Conservation (phyloP, 2,113 vertebrate genomes). For the Xenopus borealis region DNA sequence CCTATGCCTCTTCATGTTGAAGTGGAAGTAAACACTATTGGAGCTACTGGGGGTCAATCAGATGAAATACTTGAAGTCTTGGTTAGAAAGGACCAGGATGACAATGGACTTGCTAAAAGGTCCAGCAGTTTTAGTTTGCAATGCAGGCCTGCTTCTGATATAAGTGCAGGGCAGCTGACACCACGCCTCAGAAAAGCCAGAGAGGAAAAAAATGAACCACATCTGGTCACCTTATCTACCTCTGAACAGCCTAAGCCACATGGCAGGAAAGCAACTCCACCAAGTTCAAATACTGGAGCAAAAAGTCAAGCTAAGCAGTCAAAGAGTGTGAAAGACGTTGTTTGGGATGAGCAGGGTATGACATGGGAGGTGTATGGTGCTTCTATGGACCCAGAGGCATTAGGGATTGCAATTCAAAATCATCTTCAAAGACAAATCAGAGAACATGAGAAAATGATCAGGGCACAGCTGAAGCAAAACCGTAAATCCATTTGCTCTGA, state of each 20-base stretch:
- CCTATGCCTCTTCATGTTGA: constrained; percentile 45
- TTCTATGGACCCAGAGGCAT: constrained; percentile 87
- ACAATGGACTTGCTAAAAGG: constrained; percentile 1
- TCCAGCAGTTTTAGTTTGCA: constrained; percentile 49
- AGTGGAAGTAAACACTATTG: constrained; percentile 25
- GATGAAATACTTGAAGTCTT: neutral
- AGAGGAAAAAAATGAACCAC: constrained; percentile 50
- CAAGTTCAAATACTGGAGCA: constrained; percentile 51
- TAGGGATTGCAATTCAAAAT: constrained; percentile 96
- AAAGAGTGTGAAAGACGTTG: constrained; percentile 82
- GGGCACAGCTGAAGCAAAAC: constrained; percentile 66
- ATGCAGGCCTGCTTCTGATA: constrained; percentile 43
- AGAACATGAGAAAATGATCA: constrained; percentile 86
- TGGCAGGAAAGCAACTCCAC: constrained; percentile 56
- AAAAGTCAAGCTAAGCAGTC: constrained; percentile 66
- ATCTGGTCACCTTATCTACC: constrained; percentile 46
- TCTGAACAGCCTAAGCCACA: constrained; percentile 52
- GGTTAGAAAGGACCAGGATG: constrained; percentile 46
- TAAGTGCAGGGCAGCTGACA: constrained; percentile 44
- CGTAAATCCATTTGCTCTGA: constrained; percentile 84
- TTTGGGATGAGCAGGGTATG: constrained; percentile 98
- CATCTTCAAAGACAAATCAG: constrained; percentile 94
- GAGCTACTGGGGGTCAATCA: fast-evolving
- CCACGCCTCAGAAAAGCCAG: constrained; percentile 45
- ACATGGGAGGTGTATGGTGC: constrained; percentile 98